Evolutionary conservation across 2,797 vertebrate genomes (phyloP).

Genomic region (Columba guinea): DNA sequence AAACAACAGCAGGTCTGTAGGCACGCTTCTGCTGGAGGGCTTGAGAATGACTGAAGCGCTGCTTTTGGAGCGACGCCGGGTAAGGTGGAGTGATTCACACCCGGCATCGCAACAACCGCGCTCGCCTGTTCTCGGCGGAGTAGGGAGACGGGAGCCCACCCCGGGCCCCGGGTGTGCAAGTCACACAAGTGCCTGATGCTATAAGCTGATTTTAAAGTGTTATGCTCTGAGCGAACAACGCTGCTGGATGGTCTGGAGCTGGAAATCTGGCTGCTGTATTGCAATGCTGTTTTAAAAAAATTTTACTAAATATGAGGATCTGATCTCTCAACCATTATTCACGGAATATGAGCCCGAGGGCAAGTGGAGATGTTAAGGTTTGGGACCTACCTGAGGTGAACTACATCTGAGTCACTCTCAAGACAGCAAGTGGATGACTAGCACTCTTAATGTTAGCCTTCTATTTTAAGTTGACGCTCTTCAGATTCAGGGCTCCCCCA

Average conservation of each 20-base stretch:
- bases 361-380: not conserved
- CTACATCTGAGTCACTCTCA: constrained; percentile 27
- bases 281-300: not conserved
- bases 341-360: not conserved
- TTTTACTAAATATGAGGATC: not conserved
- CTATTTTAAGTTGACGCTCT: constrained; percentile 43
- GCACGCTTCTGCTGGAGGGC: not conserved
- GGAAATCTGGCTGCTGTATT: not conserved
- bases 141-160: not conserved
- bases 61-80: not conserved
- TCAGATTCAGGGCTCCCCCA: constrained; percentile 23
- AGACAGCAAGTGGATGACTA: constrained; percentile 38
- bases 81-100: not conserved
- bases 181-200: not conserved
- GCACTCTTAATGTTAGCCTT: constrained; percentile 39
- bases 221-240: not conserved
- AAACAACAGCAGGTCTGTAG: constrained; percentile 9
- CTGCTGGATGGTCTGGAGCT: not conserved
- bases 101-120: not conserved
- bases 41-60: constrained; percentile 18
- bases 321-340: not conserved
- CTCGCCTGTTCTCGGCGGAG: not conserved
- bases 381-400: constrained; percentile 19
- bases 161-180: not conserved
- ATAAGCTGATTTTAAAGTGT: not conserved